phyloP scores from a whole-genome alignment of 2,888 invertebrate genomes.

The Conops quadrifasciatus region DNA sequence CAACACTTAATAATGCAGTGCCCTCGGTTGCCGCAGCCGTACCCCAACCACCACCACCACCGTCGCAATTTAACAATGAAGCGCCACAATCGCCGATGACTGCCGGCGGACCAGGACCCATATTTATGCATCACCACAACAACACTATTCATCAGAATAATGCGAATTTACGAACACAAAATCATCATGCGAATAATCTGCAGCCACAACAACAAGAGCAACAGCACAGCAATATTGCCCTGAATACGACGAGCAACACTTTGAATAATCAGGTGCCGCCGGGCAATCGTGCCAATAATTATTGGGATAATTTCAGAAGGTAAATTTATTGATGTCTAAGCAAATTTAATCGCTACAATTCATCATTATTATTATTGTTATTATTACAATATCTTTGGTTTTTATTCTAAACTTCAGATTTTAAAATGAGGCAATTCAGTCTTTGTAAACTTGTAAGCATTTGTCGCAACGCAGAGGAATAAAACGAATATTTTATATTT shows the following conservation, averaged over 20 bases:
- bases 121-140: constrained; percentile 65
- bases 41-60: constrained; percentile 49
- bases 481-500: constrained; percentile 1
- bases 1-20: constrained; percentile 56
- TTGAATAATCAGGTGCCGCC: constrained; percentile 91
- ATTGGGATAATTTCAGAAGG: constrained; percentile 95
- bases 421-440: constrained; percentile 8
- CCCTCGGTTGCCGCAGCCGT: constrained; percentile 13
- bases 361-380: neutral
- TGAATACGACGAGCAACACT: constrained; percentile 63
- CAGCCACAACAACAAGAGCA: constrained; percentile 54
- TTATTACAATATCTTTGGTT: neutral
- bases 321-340: constrained; percentile 63
- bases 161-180: constrained; percentile 61
- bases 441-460: neutral
- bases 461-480: neutral
- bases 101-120: constrained; percentile 58
- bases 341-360: neutral
- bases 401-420: constrained; percentile 19
- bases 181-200: constrained; percentile 55
- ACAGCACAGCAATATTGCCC: constrained; percentile 42
- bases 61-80: constrained; percentile 57
- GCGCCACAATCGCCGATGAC: constrained; percentile 54
- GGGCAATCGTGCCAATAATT: constrained; percentile 90
- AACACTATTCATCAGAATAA: constrained; percentile 64